Conservation (phyloP, 2,113 vertebrate species). For the Triplophysa tibetana region DNA sequence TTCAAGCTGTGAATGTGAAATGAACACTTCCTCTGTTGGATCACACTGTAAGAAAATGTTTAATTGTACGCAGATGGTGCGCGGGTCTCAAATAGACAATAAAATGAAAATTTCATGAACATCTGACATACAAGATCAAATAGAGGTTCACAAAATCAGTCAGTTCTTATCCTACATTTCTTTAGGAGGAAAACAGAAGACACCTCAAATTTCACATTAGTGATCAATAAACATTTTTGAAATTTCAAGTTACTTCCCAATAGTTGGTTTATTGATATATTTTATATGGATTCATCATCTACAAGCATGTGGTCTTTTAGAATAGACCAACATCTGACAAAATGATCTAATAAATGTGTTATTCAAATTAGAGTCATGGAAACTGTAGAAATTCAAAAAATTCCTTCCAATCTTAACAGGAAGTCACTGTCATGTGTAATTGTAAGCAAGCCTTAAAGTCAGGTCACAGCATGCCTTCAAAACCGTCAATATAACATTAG, state of each 20-base stretch:
- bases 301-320: too few relatives aligned
- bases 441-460: background rate
- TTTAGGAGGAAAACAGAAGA: background rate
- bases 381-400: background rate
- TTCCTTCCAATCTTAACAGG: background rate
- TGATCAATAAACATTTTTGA: too few relatives aligned
- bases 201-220: background rate
- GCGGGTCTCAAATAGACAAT: slow-evolving; percentile 18
- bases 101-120: slow-evolving; percentile 43
- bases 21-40: slow-evolving; percentile 58
- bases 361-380: background rate
- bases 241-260: too few relatives aligned
- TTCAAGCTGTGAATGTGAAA: slow-evolving; percentile 50
- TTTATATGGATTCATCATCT: too few relatives aligned
- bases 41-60: slow-evolving; percentile 50
- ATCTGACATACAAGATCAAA: slow-evolving; percentile 40
- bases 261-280: too few relatives aligned
- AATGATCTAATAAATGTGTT: background rate
- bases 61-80: slow-evolving; percentile 54
- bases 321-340: background rate
- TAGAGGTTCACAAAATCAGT: background rate
- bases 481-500: background rate
- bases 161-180: background rate
- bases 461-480: background rate
- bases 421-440: background rate